Evolutionary conservation across 2,888 invertebrate species (phyloP).

Genomic region (Agrotis puta): DNA sequence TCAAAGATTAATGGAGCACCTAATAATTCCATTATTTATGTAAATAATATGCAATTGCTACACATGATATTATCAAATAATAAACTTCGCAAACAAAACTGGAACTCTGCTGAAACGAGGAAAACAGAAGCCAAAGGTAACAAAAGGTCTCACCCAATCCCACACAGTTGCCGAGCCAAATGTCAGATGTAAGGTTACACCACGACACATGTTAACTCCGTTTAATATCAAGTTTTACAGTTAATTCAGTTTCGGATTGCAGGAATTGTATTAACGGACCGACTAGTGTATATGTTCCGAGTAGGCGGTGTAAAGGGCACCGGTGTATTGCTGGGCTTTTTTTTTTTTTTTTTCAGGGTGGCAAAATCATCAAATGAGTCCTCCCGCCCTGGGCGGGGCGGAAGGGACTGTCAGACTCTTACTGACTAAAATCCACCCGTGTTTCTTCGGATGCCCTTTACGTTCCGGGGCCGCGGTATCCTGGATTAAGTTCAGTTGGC

Average conservation of each 20-base stretch:
- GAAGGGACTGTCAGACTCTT: too few relatives aligned
- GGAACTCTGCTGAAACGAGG: not conserved
- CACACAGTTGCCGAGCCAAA: constrained; percentile 13
- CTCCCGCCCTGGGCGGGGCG: too few relatives aligned
- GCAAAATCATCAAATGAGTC: too few relatives aligned
- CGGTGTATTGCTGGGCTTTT: too few relatives aligned
- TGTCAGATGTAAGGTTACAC: constrained; percentile 23
- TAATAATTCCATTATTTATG: too few relatives aligned
- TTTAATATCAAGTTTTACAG: not conserved
- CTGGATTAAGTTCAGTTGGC: too few relatives aligned
- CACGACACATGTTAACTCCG: constrained; percentile 22
- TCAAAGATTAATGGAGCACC: too few relatives aligned
- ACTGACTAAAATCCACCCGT: too few relatives aligned
- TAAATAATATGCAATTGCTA: not conserved
- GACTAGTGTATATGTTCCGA: not conserved
- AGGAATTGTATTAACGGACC: not conserved
- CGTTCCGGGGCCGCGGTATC: too few relatives aligned
- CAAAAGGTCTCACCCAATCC: not conserved
- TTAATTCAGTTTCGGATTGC: not conserved
- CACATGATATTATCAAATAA: constrained; percentile 1
- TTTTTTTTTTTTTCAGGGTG: too few relatives aligned
- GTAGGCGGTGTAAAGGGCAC: not conserved
- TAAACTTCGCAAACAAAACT: not conserved
- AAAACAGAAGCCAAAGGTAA: not conserved
- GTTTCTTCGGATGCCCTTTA: too few relatives aligned